phyloP scores from a whole-genome alignment of 2,888 invertebrate genomes.

The Tipula unca region DNA sequence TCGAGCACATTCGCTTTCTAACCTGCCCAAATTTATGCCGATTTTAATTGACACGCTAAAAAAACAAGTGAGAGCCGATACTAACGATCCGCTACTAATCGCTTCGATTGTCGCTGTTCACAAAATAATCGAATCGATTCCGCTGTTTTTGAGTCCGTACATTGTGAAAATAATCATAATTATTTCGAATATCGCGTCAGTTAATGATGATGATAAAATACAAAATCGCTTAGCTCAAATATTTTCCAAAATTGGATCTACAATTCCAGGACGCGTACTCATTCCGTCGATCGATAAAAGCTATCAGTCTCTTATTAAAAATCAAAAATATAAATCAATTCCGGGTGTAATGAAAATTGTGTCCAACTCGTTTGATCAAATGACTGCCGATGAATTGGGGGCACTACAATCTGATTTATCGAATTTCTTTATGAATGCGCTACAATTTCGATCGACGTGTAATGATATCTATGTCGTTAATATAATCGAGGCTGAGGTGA shows the following conservation, averaged over 20 bases:
- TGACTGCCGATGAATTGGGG: constrained; percentile 55
- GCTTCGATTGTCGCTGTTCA: constrained; percentile 62
- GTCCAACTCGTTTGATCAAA: constrained; percentile 58
- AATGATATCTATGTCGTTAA: constrained; percentile 38
- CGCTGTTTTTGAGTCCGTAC: constrained; percentile 79
- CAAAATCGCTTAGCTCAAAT: constrained; percentile 44
- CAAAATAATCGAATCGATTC: constrained; percentile 72
- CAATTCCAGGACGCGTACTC: constrained; percentile 64
- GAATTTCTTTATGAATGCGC: constrained; percentile 61
- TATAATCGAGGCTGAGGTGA: constrained; percentile 61
- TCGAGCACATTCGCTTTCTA: constrained; percentile 63
- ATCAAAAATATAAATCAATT: constrained; percentile 52
- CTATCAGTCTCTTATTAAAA: constrained; percentile 52
- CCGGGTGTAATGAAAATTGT: constrained; percentile 67
- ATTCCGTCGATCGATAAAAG: constrained; percentile 63
- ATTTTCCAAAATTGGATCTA: constrained; percentile 56
- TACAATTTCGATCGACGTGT: constrained; percentile 56
- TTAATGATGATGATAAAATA: background rate
- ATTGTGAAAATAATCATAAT: constrained; percentile 61
- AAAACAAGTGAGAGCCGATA: constrained; percentile 51
- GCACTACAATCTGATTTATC: constrained; percentile 59
- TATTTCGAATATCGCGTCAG: constrained; percentile 50
- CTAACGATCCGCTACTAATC: constrained; percentile 34
- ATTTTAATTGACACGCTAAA: constrained; percentile 56
- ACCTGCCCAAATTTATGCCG: constrained; percentile 74